These are phyloP conservation scores for Elephas maximus DNA, from an alignment of 2,113 vertebrate species.

Conservation along the genomic window DNA sequence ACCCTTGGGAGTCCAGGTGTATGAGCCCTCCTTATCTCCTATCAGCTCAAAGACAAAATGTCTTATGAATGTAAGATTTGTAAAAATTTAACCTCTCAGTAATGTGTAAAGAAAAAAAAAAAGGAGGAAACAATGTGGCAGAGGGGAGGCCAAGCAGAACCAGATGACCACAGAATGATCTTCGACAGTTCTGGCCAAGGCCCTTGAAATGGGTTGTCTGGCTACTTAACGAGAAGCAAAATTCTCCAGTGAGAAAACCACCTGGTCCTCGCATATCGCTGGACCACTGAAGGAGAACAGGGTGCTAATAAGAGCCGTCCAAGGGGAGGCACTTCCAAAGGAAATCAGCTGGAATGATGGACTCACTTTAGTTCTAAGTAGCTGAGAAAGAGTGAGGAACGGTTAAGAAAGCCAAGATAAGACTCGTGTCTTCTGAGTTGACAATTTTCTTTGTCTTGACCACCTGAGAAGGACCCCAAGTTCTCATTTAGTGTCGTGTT, in stretches of 20 bases:
- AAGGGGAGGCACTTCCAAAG: slow-evolving; percentile 76
- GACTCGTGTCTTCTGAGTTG: background rate
- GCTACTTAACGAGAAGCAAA: slow-evolving; percentile 30
- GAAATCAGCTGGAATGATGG: background rate
- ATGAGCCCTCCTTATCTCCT: slow-evolving; percentile 83
- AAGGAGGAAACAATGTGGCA: slow-evolving; percentile 57
- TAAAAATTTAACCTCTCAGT: slow-evolving; percentile 89
- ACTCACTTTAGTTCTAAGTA: background rate
- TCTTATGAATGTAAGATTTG: slow-evolving; percentile 83
- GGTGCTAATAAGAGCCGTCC: slow-evolving; percentile 68
- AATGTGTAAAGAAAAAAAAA: slow-evolving; percentile 70
- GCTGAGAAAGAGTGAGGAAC: background rate
- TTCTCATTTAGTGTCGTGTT: background rate
- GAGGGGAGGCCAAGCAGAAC: slow-evolving; percentile 74
- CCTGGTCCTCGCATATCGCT: slow-evolving; percentile 47
- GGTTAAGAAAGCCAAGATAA: background rate
- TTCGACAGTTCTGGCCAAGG: background rate
- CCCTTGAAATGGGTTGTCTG: background rate
- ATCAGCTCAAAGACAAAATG: slow-evolving; percentile 82
- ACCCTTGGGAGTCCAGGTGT: slow-evolving; percentile 73
- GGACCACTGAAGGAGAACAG: slow-evolving; percentile 73
- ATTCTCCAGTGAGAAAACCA: slow-evolving; percentile 63
- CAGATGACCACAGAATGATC: background rate
- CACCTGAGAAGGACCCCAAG: background rate
- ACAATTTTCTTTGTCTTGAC: background rate